Evolutionary conservation across 2,888 invertebrate genomes (phyloP), one percentile per base, ranked within the genome.

Genomic region (Bellardia pandia): DNA sequence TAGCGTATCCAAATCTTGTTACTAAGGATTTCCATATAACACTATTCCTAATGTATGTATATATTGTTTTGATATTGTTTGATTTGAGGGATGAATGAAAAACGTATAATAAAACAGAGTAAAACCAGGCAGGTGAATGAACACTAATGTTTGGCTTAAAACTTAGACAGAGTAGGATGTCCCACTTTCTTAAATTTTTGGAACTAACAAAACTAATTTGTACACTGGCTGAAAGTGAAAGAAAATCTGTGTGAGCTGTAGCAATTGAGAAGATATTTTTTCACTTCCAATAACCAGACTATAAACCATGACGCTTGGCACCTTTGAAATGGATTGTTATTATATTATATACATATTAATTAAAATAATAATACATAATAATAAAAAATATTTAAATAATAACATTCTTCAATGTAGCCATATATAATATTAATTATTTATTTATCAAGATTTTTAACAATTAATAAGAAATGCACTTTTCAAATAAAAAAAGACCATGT

Each of bases 381-480:
- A 23, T 23, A 23, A 23, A 23, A 23, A 23, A 23, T 23, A 1
- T n/a, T n/a, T n/a, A n/a, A n/a, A n/a, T n/a, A n/a, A n/a, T n/a
- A n/a, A n/a, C n/a, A n/a, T n/a, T n/a, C n/a, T n/a, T n/a, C 23
- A 23, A 23, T 23, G 23, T 23, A 23, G 23, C 23, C 23, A 23
- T 23, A 23, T 1, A 23, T 16, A 16, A 9, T 42, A 9, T 42
- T 42, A 42, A 42, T 42, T 9, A 42, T 6, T 42, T 42, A 9
- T 3, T 7, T 9, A 42, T 9, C 9, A 42, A 42, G 9, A 42
- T 9, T 13, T 9, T 14, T 48, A 1, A 48, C 48, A 45, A 0
- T 42, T 45, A 7, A 68, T 60, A 14, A 16, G 8, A 71, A 53
- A 71, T 71, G 33, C 69, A 71, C 37, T 71, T 71, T 71, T 48